Percentiles rank a stretch among this genome's conserved stretches.
Conservation (phyloP, 2,888 invertebrate genomes). For the Sclerodermus sp. region DNA sequence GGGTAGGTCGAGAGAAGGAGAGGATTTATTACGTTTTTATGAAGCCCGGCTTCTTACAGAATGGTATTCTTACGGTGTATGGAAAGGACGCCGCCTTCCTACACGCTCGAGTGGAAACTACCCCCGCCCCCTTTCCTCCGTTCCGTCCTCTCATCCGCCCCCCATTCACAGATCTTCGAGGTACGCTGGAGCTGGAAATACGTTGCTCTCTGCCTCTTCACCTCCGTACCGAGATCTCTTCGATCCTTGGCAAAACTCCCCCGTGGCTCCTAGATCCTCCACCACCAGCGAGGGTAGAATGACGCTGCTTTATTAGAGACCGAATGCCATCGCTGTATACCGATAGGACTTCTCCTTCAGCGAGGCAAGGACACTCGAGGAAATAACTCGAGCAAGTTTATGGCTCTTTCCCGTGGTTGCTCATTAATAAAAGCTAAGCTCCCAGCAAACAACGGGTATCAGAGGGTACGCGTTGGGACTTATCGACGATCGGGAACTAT, state of each 20-base stretch:
- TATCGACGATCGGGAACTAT: too few species aligned
- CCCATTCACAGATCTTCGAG: not conserved
- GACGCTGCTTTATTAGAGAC: slow-evolving; percentile 17
- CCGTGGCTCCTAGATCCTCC: slow-evolving; percentile 8
- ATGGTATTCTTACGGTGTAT: slow-evolving; percentile 30
- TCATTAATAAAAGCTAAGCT: too few species aligned
- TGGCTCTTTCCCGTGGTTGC: too few species aligned
- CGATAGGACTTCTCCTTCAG: slow-evolving; percentile 5
- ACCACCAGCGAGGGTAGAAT: slow-evolving; percentile 5
- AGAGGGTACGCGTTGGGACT: too few species aligned
- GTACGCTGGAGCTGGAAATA: too few species aligned
- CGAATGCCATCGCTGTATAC: slow-evolving; percentile 5
- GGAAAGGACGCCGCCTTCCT: slow-evolving; percentile 15
- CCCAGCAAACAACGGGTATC: too few species aligned
- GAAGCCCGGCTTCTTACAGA: slow-evolving; percentile 28
- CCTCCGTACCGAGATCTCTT: slow-evolving; percentile 4
- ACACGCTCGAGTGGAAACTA: slow-evolving; percentile 17
- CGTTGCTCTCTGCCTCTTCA: too few species aligned
- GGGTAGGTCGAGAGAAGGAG: not conserved
- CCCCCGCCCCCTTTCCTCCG: slow-evolving; percentile 1
- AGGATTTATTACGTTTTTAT: slow-evolving; percentile 42
- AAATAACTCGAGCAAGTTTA: too few species aligned
- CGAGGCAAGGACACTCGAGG: too few species aligned
- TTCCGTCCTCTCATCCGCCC: not conserved
- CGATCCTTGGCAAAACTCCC: slow-evolving; percentile 17